Evolutionary conservation across 2,888 invertebrate species (phyloP).

Genomic region (Aromia moschata): DNA sequence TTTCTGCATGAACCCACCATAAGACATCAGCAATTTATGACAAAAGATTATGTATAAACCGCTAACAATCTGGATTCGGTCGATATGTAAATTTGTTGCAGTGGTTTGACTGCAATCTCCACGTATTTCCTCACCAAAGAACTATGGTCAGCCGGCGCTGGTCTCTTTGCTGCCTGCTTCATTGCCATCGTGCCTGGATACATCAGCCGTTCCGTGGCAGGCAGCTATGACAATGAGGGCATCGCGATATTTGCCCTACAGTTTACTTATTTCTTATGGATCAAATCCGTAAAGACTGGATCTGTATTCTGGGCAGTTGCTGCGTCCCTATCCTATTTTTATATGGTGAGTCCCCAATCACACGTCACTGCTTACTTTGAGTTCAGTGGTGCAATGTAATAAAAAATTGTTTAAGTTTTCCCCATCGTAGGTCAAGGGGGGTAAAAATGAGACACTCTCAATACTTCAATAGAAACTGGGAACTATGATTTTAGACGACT

Average conservation of each 20-base stretch:
- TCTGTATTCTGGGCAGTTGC: slow-evolving; percentile 96
- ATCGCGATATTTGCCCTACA: slow-evolving; percentile 99
- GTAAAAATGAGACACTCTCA: no score
- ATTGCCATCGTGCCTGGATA: slow-evolving; percentile 99
- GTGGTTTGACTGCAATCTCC: slow-evolving; percentile 97
- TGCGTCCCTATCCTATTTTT: slow-evolving; percentile 96
- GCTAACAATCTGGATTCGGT: no score
- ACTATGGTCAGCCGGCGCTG: slow-evolving; percentile 95
- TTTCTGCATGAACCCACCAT: no score
- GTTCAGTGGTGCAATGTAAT: no score
- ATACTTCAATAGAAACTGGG: no score
- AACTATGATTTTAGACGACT: no score
- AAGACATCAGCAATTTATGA: no score
- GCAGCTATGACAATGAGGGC: slow-evolving; percentile 99
- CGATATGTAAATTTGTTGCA: no score
- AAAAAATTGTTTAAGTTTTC: no score
- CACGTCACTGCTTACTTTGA: no score
- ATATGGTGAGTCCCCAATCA: slow-evolving; percentile 85
- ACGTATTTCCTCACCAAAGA: slow-evolving; percentile 98
- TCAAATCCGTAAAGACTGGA: slow-evolving; percentile 97
- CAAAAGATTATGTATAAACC: no score
- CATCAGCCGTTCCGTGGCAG: slow-evolving; percentile 98
- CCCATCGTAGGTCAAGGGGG: no score
- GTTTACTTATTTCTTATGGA: slow-evolving; percentile 98
- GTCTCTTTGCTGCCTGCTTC: slow-evolving; percentile 97